These are phyloP conservation scores for Decapterus maruadsi DNA, from an alignment of 2,797 vertebrate genomes.

Conservation along the genomic window DNA sequence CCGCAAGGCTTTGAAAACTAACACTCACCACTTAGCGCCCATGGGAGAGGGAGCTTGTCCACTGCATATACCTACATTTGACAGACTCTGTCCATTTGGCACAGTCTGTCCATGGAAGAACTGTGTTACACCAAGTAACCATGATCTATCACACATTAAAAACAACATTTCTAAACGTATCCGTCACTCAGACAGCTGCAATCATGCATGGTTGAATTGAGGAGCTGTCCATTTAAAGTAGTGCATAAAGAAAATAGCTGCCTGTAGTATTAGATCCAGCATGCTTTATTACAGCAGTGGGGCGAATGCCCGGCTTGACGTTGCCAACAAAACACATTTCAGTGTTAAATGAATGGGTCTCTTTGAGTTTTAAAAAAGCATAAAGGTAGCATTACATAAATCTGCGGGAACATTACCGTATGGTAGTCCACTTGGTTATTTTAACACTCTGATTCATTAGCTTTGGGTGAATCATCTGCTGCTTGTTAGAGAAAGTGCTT, in stretches of 20 bases:
- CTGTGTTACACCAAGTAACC: background rate
- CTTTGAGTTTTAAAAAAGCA: slow-evolving; percentile 66
- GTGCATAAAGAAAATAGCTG: slow-evolving; percentile 58
- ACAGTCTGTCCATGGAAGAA: background rate
- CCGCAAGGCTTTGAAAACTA: slow-evolving; percentile 7
- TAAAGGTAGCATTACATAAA: slow-evolving; percentile 61
- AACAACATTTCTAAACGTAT: slow-evolving; percentile 36
- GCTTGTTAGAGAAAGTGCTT: slow-evolving; percentile 74
- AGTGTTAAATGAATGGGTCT: slow-evolving; percentile 59
- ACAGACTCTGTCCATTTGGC: too few relatives aligned
- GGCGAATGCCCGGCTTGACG: slow-evolving; percentile 40
- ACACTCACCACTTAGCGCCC: slow-evolving; percentile 14
- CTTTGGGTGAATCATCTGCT: slow-evolving; percentile 72
- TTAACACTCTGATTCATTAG: slow-evolving; percentile 70
- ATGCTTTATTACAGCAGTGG: slow-evolving; percentile 58
- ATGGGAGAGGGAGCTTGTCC: background rate
- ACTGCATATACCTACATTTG: background rate
- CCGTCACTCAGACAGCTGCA: slow-evolving; percentile 33
- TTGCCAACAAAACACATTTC: slow-evolving; percentile 59
- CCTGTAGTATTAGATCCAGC: slow-evolving; percentile 54
- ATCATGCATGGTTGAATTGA: slow-evolving; percentile 40
- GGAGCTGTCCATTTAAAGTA: slow-evolving; percentile 54
- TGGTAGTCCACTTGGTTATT: slow-evolving; percentile 47
- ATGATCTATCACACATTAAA: slow-evolving; percentile 41
- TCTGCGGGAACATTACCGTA: slow-evolving; percentile 60